These are phyloP conservation scores for Dasysyrphus albostriatus DNA, from an alignment of 2,888 invertebrate species.

Conservation along the genomic window DNA sequence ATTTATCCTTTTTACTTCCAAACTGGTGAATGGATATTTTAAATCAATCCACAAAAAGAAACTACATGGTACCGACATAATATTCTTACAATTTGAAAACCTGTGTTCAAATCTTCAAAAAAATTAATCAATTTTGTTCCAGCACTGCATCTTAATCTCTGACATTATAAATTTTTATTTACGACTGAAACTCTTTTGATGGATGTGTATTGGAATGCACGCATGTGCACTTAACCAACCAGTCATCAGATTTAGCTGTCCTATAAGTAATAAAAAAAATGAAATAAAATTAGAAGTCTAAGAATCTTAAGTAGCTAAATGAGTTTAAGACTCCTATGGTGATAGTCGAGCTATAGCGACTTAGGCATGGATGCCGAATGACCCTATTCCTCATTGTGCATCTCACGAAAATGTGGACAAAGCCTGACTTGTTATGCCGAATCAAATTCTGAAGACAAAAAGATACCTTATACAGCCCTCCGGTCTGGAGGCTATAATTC, in stretches of 20 bases:
- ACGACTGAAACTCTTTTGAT: conserved; percentile 64
- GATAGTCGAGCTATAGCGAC: conserved; percentile 21
- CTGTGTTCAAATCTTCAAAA: conserved; percentile 10
- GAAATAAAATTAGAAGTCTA: conserved; percentile 11
- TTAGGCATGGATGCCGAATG: background rate
- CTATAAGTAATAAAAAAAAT: background rate
- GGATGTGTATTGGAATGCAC: conserved; percentile 63
- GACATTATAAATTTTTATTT: conserved; percentile 43
- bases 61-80: too few relatives aligned
- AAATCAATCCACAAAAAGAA: conserved; percentile 1
- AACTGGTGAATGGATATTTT: background rate
- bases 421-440: conserved; percentile 32
- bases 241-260: conserved; percentile 23
- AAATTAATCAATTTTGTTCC: conserved; percentile 53
- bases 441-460: conserved; percentile 43
- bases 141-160: conserved; percentile 51
- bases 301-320: conserved; percentile 20
- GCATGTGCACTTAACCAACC: conserved; percentile 37
- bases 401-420: conserved; percentile 57
- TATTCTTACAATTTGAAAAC: background rate
- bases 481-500: conserved; percentile 60
- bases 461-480: conserved; percentile 42
- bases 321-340: conserved; percentile 57
- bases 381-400: conserved; percentile 41
- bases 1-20: background rate